A percentile compares a stretch with the other conserved stretches of the same genome.
These are phyloP conservation scores for Sceliomorpha sp. DNA, from an alignment of 2,888 invertebrate species.

Conservation along the genomic window DNA sequence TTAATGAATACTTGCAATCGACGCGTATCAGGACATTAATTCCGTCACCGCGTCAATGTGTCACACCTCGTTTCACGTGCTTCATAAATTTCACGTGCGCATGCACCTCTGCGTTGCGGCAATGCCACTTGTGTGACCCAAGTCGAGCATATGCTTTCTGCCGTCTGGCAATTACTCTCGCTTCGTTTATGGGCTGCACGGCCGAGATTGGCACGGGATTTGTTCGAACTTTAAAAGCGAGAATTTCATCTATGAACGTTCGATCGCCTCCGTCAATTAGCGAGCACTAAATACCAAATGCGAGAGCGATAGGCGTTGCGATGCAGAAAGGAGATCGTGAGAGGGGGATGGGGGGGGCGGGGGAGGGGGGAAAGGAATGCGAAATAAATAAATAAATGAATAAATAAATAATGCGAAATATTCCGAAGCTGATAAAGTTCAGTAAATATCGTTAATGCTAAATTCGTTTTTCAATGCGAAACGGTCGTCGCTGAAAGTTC, in stretches of 20 bases:
- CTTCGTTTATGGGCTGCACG: conserved; percentile 25
- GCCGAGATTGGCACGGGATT: conserved; percentile 16
- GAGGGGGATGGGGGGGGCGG: no score
- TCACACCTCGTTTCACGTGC: conserved; percentile 28
- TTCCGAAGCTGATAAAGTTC: conserved; percentile 21
- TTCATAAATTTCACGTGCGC: conserved; percentile 33
- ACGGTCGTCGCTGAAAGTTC: conserved; percentile 17
- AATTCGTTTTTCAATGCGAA: conserved; percentile 25
- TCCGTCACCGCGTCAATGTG: conserved; percentile 31
- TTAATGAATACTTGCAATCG: conserved; percentile 27
- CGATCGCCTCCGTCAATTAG: conserved; percentile 38
- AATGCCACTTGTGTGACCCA: conserved; percentile 30
- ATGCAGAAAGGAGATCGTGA: neutral
- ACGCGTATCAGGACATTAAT: conserved; percentile 20
- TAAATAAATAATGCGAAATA: neutral
- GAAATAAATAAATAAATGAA: no score
- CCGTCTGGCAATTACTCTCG: conserved; percentile 45
- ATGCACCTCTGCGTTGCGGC: conserved; percentile 27
- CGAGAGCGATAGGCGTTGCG: neutral
- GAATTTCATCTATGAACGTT: conserved; percentile 29
- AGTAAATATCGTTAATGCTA: conserved; percentile 6
- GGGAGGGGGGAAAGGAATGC: neutral
- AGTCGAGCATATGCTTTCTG: conserved; percentile 31
- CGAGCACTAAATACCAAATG: conserved; percentile 38
- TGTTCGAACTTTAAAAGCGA: conserved; percentile 29